Evolutionary conservation across 2,888 invertebrate genomes (phyloP), one percentile per base, ranked within the genome.

Genomic region (Hirtodrosophila duncani): DNA sequence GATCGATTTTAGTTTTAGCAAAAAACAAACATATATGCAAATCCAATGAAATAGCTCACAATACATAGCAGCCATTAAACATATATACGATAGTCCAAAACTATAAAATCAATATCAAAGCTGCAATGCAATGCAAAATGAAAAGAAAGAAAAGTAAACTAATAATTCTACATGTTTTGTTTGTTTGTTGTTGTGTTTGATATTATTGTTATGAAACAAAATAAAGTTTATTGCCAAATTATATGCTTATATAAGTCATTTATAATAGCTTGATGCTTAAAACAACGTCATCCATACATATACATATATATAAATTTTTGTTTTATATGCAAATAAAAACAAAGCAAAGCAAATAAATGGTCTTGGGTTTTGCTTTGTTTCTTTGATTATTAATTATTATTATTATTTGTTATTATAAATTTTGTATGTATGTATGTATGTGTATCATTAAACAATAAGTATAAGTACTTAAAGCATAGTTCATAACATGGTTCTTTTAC

Each of bases 381-480:
- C 30, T 34, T 48, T 43, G 21, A 18, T 21, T 44, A 26, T 33
- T 34, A 17, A 33, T 24, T 38, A 17, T 39, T 26, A 6, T 14
- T 51, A 20, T 30, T 7, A 55, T 23, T 33, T 27, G 29, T 37
- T 49, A 11, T 36, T 34, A 41, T 43, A 23, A 18, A 14, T 44
- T 24, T 33, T 34, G 24, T 34, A 23, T 38, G 16, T 39, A 18
- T 8, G 10, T 51, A 20, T 30, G 5, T 51, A 45, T 36, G 57
- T 56, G 57, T 55, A 52, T 42, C 68, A 77, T 77, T 80, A 80
- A 80, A 74, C 63, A 77, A 80, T 74, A 74, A 74, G 72, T 74
- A 80, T 74, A 74, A 74, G 72, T 74, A 74, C 72, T 74, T 74
- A 74, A 80, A 80, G 65, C 65, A 77, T 80, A 80, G 68, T 77